These are phyloP conservation scores for Rhinophrynus dorsalis DNA, from an alignment of 2,797 vertebrate genomes.

Conservation along the genomic window DNA sequence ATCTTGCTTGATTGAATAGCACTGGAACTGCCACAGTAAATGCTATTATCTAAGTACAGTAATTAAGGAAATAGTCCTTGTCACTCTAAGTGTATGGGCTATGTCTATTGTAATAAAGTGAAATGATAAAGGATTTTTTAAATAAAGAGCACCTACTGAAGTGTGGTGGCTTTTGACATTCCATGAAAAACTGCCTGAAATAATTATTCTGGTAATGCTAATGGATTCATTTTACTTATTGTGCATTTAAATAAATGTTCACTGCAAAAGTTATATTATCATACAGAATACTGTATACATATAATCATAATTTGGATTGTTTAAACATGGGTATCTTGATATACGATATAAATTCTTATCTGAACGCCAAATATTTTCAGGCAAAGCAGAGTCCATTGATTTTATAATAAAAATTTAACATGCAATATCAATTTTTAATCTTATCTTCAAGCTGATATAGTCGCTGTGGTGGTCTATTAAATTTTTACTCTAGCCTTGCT, in stretches of 20 bases:
- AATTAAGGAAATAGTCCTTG: slow-evolving; percentile 74
- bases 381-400: slow-evolving; percentile 16
- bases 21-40: slow-evolving; percentile 66
- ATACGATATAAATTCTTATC: neutral
- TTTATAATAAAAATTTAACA: slow-evolving; percentile 32
- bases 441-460: slow-evolving; percentile 2
- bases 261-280: neutral
- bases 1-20: slow-evolving; percentile 71
- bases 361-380: slow-evolving; percentile 18
- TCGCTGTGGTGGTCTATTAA: slow-evolving; percentile 28
- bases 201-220: slow-evolving; percentile 47
- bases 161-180: slow-evolving; percentile 43
- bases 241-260: slow-evolving; percentile 30
- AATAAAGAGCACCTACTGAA: slow-evolving; percentile 51
- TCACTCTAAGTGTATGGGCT: slow-evolving; percentile 63
- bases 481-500: slow-evolving; percentile 20
- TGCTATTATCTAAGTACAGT: slow-evolving; percentile 69
- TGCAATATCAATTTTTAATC: slow-evolving; percentile 14
- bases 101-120: slow-evolving; percentile 65
- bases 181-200: slow-evolving; percentile 16
- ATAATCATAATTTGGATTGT: neutral
- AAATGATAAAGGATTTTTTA: slow-evolving; percentile 64
- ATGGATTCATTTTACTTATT: neutral
- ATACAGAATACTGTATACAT: neutral
- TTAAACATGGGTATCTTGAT: neutral